A percentile compares a stretch with the other conserved stretches of the same genome.
Conservation (phyloP, 1,140 invertebrate species). For the Chlorops oryzae region DNA sequence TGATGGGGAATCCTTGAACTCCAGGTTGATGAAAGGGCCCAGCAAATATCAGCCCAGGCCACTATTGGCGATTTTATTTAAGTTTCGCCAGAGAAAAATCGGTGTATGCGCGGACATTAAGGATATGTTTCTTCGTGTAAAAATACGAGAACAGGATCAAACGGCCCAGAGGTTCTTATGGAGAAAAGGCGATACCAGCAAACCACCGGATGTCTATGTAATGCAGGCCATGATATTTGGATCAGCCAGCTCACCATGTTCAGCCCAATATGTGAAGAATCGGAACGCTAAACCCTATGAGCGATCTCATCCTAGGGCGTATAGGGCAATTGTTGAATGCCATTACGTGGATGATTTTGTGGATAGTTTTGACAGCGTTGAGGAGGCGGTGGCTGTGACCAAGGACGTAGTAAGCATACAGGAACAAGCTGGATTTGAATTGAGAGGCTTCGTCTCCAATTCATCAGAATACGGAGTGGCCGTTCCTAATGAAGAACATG, state of each 20-base stretch:
- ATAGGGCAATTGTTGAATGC: slow-evolving; percentile 21
- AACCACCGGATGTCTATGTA: background rate
- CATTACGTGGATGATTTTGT: slow-evolving; percentile 46
- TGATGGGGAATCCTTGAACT: slow-evolving; percentile 14
- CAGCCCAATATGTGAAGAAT: slow-evolving; percentile 20
- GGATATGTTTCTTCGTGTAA: slow-evolving; percentile 23
- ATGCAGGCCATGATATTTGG: background rate
- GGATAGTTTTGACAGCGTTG: slow-evolving; percentile 12
- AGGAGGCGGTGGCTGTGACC: background rate
- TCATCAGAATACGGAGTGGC: no score
- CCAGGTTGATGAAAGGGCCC: slow-evolving; percentile 8
- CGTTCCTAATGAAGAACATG: no score
- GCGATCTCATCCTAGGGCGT: slow-evolving; percentile 19
- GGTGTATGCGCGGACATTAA: slow-evolving; percentile 22
- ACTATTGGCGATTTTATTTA: slow-evolving; percentile 14
- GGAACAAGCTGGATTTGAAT: background rate
- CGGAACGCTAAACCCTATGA: slow-evolving; percentile 14
- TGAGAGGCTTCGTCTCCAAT: background rate
- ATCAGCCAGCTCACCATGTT: slow-evolving; percentile 6
- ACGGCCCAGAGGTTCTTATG: background rate
- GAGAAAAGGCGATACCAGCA: slow-evolving; percentile 1
- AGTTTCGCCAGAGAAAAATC: slow-evolving; percentile 24
- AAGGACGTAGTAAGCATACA: background rate
- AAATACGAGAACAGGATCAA: slow-evolving; percentile 18
- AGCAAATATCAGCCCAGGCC: slow-evolving; percentile 13